Evolutionary conservation across 2,797 vertebrate species (phyloP).

Genomic region (Ceyx erithaca): DNA sequence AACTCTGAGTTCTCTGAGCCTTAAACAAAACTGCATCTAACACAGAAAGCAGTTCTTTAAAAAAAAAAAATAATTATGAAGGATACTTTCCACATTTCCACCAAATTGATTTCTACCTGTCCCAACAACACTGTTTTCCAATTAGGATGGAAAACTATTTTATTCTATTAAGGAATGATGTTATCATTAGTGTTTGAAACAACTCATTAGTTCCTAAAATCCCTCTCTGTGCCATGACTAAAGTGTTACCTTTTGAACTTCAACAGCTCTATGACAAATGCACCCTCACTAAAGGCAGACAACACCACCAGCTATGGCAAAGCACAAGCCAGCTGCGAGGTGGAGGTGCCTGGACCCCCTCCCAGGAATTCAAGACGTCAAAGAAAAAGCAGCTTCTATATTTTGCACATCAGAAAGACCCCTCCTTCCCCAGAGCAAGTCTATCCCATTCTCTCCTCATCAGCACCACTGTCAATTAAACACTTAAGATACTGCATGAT

Average conservation of each 20-base stretch:
- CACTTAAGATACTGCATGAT: not conserved
- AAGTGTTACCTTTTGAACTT: not conserved
- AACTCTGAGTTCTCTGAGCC: not conserved
- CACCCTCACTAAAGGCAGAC: not conserved
- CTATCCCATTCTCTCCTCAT: no score
- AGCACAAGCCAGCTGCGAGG: fast-evolving
- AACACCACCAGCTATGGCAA: fast-evolving
- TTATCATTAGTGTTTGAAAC: not conserved
- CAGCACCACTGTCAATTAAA: not conserved
- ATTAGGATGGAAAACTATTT: not conserved
- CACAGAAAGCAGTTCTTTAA: not conserved
- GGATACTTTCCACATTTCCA: not conserved
- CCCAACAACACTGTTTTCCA: not conserved
- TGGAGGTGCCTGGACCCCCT: not conserved
- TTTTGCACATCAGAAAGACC: not conserved
- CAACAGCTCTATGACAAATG: not conserved
- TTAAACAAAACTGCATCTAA: not conserved
- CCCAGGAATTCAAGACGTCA: fast-evolving
- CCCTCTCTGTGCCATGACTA: not conserved
- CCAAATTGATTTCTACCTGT: not conserved
- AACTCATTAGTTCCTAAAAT: not conserved
- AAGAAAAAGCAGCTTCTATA: not conserved
- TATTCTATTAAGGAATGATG: not conserved
- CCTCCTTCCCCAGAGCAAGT: fast-evolving
- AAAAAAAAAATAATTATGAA: not conserved